Percentiles rank a stretch among this genome's conserved stretches.
These are phyloP conservation scores for Patella ulyssiponensis DNA, from an alignment of 2,888 invertebrate species.

Conservation along the genomic window DNA sequence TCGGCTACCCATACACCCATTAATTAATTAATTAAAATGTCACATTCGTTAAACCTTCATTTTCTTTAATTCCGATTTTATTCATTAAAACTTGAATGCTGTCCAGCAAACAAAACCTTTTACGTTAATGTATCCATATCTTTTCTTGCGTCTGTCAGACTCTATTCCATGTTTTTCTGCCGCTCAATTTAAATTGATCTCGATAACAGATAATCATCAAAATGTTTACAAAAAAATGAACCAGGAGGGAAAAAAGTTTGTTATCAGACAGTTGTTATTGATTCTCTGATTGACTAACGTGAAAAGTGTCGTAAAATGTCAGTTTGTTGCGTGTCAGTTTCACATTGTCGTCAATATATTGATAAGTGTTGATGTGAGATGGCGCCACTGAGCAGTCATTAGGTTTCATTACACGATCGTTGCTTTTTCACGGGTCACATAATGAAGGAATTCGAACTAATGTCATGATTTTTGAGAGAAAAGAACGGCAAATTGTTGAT, in stretches of 20 bases:
- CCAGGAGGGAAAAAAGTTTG: background rate
- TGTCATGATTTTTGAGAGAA: slow-evolving; percentile 5
- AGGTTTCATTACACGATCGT: background rate
- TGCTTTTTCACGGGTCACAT: background rate
- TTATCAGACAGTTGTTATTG: background rate
- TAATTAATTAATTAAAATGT: no score
- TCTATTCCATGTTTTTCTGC: no score
- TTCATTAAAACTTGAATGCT: no score
- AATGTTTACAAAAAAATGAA: no score
- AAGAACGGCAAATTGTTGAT: background rate
- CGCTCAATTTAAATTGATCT: no score
- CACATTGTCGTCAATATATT: background rate
- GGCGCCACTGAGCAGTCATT: slow-evolving; percentile 9
- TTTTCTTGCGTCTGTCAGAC: no score
- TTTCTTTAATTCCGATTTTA: no score
- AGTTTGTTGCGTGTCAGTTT: slow-evolving; percentile 8
- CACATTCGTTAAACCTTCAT: no score
- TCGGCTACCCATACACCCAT: no score
- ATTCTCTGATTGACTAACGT: slow-evolving; percentile 9
- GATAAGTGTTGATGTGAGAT: slow-evolving; percentile 7
- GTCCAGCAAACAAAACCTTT: no score
- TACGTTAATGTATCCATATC: no score
- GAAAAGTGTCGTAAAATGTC: background rate
- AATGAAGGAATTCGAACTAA: background rate
- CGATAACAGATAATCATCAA: no score